Evolutionary conservation across 2,113 vertebrate genomes (phyloP).

Genomic region (Natator depressus): DNA sequence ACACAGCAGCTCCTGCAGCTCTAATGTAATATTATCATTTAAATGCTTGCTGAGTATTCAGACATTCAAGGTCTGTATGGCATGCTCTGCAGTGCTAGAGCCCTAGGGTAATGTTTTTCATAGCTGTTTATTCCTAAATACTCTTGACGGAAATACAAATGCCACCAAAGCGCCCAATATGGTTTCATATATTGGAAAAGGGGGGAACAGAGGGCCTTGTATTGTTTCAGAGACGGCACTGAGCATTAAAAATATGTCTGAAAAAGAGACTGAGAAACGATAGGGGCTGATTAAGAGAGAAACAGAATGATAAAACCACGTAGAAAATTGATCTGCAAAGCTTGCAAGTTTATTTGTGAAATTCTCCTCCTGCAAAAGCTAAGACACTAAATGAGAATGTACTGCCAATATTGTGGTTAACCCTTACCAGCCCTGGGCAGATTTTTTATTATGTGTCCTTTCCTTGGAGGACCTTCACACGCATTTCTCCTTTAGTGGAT

Average conservation of each 20-base stretch:
- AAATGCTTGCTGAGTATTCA: constrained; percentile 68
- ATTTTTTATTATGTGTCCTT: background rate
- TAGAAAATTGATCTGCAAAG: constrained; percentile 75
- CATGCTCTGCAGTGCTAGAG: constrained; percentile 50
- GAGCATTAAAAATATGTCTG: constrained; percentile 54
- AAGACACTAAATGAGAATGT: constrained; percentile 55
- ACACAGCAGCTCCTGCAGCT: constrained; percentile 48
- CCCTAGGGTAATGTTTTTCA: constrained; percentile 68
- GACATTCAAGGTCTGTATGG: constrained; percentile 57
- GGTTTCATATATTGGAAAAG: constrained; percentile 37
- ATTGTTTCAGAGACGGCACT: constrained; percentile 60
- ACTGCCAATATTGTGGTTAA: constrained; percentile 49
- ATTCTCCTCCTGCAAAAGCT: constrained; percentile 66
- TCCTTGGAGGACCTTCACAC: background rate
- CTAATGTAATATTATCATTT: constrained; percentile 70
- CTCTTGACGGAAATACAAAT: constrained; percentile 65
- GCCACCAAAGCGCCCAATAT: constrained; percentile 53
- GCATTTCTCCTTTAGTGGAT: background rate
- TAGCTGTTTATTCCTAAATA: constrained; percentile 73
- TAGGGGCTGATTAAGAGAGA: constrained; percentile 27
- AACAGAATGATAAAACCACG: constrained; percentile 67
- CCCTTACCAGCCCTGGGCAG: constrained; percentile 3
- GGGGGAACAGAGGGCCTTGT: background rate
- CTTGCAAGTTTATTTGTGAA: constrained; percentile 75
- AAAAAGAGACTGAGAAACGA: background rate